Evolutionary conservation across 2,113 vertebrate species (phyloP), one percentile per base, ranked within the genome.

Genomic region (Ploceus nigricollis): DNA sequence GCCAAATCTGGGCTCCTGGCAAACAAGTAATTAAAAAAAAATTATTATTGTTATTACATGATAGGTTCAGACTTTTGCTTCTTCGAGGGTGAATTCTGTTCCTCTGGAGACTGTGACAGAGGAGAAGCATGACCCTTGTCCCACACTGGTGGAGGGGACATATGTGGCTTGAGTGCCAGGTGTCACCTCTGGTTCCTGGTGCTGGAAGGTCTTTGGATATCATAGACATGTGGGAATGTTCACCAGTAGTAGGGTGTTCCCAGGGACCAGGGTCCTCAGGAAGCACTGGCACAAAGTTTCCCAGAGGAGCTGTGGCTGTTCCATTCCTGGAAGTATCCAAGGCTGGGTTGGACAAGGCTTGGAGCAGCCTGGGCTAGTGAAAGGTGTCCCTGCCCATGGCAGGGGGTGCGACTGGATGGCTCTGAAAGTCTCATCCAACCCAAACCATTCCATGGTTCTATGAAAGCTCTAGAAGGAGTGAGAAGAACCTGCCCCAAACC

Each of bases 301-400:
- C 20, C 40, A 19, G 40, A 53, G 17, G 3, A 56, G 15, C 27
- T 73, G 40, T 27, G 61, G 17, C 47, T 68, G 17, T 4, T 2
- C 54, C 68, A 33, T 35, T 30, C 35, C 63, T 76, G 40, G 12
- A 0, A 31, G 25, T 68, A 47, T 11, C 61, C 61, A 5, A 40
- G 30, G 24, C 30, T 54, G 7, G n/a, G 14, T 0, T 61, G 45
- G 30, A 18, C 0, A 0, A 39, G 19, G 11, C 28, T 66, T 66
- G 48, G 48, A 88, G 22, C 58, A 44, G 0, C 2, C 8, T 65
- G 22, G 21, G 3, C 0, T 1, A 6, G 22, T 50, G 58, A 66
- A 13, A 72, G 10, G 5, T 64, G 76, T 35, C 31, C 35, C 25
- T 88, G 42, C 22, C 19, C 18, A 3, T 33, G 25, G 30, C 35